Evolutionary conservation across 2,113 vertebrate species (phyloP).

Genomic region (Cyanoramphus novaezelandiae): DNA sequence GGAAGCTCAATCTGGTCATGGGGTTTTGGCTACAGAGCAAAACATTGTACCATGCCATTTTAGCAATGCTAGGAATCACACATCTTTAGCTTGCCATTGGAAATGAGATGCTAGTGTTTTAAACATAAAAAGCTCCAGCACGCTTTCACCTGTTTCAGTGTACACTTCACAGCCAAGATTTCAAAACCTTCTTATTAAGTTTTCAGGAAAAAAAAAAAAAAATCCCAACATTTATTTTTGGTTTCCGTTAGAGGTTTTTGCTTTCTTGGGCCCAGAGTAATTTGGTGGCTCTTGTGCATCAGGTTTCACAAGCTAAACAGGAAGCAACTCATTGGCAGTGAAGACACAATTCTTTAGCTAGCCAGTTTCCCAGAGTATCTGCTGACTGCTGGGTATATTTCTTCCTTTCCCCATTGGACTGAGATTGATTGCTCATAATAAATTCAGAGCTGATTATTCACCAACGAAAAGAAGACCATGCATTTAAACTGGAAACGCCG

Average conservation of each 20-base stretch:
- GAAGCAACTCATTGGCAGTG: slow-evolving; percentile 41
- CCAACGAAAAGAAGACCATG: slow-evolving; percentile 11
- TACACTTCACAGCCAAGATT: not conserved
- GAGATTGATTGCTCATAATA: slow-evolving; percentile 22
- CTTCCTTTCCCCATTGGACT: slow-evolving; percentile 27
- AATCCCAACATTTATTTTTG: not conserved
- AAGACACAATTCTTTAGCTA: slow-evolving; percentile 39
- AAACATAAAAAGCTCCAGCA: not conserved
- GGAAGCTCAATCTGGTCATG: not conserved
- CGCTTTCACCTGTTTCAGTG: not conserved
- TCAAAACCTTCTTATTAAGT: not conserved
- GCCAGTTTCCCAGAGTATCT: slow-evolving; percentile 26
- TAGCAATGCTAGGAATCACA: not conserved
- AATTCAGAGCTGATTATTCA: slow-evolving; percentile 59
- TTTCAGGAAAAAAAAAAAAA: not conserved
- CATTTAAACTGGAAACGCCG: not conserved
- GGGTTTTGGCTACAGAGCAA: not conserved
- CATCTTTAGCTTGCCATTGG: not conserved
- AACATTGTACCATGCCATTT: not conserved
- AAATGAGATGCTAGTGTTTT: not conserved
- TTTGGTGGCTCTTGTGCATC: slow-evolving; percentile 6
- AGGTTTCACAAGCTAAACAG: slow-evolving; percentile 53
- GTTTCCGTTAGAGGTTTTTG: not conserved
- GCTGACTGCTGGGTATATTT: slow-evolving; percentile 10
- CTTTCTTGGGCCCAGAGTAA: not conserved